These are phyloP conservation scores for Labeo rohita DNA, from an alignment of 2,113 vertebrate species.

Conservation along the genomic window DNA sequence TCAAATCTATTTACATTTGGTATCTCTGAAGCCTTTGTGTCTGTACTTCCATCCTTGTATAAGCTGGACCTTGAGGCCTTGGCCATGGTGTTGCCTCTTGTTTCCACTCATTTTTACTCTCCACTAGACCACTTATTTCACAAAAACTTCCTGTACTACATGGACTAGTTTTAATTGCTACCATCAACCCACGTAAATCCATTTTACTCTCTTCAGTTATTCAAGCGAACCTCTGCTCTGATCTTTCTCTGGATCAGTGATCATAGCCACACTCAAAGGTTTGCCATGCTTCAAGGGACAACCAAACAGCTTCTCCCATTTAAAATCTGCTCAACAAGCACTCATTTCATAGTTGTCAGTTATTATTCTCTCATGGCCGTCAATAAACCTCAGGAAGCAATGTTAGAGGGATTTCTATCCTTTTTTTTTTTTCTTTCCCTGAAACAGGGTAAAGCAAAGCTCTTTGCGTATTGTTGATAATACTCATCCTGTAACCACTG, in stretches of 20 bases:
- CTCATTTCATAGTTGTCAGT: background rate
- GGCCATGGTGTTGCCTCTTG: background rate
- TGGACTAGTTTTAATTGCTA: background rate
- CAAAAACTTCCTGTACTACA: background rate
- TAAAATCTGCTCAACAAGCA: conserved; percentile 12
- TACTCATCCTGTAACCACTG: background rate
- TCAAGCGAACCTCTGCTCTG: background rate
- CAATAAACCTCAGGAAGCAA: background rate
- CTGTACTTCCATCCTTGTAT: background rate
- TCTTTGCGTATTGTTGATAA: background rate
- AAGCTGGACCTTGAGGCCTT: background rate
- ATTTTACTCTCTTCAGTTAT: conserved; percentile 9
- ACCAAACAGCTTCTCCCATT: background rate
- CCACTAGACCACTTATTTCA: background rate
- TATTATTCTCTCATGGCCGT: background rate
- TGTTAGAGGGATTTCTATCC: background rate
- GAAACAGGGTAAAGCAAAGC: background rate
- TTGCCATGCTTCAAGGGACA: background rate
- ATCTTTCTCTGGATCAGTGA: conserved; percentile 20
- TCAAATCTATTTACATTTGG: background rate
- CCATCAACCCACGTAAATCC: background rate
- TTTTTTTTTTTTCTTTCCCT: background rate
- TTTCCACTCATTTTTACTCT: background rate
- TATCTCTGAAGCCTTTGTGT: background rate
- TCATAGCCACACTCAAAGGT: background rate